phyloP scores from a whole-genome alignment of 2,888 invertebrate species.

The Sphaeridia pumilis region DNA sequence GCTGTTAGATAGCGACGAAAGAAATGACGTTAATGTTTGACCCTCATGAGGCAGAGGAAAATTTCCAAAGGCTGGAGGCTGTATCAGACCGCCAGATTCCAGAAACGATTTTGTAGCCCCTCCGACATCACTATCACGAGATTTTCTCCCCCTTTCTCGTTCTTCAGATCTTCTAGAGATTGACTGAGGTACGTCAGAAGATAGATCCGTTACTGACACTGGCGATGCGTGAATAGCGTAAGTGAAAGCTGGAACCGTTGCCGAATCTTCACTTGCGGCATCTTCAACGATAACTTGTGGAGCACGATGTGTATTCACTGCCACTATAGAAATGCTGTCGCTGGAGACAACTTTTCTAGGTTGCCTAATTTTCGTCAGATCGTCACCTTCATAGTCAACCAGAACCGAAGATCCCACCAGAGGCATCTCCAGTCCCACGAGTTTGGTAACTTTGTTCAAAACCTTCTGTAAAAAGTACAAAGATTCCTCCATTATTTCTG shows the following conservation, averaged over 20 bases:
- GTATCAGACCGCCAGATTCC: constrained; percentile 39
- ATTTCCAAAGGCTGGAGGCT: constrained; percentile 50
- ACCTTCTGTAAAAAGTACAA: too few relatives aligned
- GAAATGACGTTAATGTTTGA: constrained; percentile 59
- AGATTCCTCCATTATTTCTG: too few relatives aligned
- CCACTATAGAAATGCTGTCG: constrained; percentile 11
- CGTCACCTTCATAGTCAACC: constrained; percentile 4
- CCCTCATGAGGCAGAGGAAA: constrained; percentile 54
- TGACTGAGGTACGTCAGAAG: constrained; percentile 5
- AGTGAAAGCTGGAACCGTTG: constrained; percentile 25
- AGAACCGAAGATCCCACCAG: constrained; percentile 15
- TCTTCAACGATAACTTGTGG: neutral
- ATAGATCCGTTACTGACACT: constrained; percentile 25
- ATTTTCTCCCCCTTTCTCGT: neutral
- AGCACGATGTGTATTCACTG: neutral
- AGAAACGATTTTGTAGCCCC: constrained; percentile 29
- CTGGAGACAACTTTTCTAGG: constrained; percentile 5
- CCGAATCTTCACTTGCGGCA: neutral
- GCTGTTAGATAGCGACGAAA: constrained; percentile 57
- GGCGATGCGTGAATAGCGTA: constrained; percentile 32
- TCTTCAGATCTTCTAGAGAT: neutral
- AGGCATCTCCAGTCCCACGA: constrained; percentile 17
- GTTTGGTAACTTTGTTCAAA: too few relatives aligned
- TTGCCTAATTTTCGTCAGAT: constrained; percentile 5
- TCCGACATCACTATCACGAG: neutral